phyloP scores from a whole-genome alignment of 2,888 invertebrate genomes.

The Ormyrus rosae region DNA sequence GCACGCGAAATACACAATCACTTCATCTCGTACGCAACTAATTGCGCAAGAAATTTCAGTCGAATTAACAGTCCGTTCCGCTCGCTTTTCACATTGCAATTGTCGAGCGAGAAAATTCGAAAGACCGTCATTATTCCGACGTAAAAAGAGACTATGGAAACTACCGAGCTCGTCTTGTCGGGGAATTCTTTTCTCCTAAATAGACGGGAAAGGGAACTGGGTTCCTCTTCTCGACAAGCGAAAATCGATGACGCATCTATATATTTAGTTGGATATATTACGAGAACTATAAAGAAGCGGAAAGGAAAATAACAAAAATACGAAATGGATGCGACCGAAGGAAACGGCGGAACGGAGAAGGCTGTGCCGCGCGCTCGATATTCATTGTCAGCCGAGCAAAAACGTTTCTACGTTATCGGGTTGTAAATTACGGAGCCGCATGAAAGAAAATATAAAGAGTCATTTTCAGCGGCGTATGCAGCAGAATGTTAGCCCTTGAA shows the following conservation, averaged over 20 bases:
- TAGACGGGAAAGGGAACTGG: too few relatives aligned
- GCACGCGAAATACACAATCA: constrained; percentile 13
- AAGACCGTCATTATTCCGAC: not conserved
- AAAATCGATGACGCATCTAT: constrained; percentile 27
- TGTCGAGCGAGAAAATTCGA: not conserved
- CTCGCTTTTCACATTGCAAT: too few relatives aligned
- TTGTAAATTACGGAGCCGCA: constrained; percentile 9
- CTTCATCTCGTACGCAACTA: not conserved
- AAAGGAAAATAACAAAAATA: constrained; percentile 26
- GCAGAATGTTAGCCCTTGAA: too few relatives aligned
- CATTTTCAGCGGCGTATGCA: too few relatives aligned
- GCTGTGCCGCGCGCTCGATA: constrained; percentile 26
- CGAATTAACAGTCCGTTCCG: too few relatives aligned
- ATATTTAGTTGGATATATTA: constrained; percentile 38
- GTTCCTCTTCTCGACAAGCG: not conserved
- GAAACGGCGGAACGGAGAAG: not conserved
- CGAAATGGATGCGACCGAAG: constrained; percentile 3
- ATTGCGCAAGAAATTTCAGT: constrained; percentile 22
- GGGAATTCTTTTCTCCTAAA: too few relatives aligned
- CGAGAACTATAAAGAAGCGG: not conserved
- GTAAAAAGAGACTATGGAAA: not conserved
- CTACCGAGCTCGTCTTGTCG: not conserved
- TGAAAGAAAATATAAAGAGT: not conserved
- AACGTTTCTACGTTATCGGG: not conserved
- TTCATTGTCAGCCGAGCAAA: constrained; percentile 18